These are phyloP conservation scores for Dasyornis broadbenti DNA, from an alignment of 2,113 vertebrate genomes.

Conservation along the genomic window DNA sequence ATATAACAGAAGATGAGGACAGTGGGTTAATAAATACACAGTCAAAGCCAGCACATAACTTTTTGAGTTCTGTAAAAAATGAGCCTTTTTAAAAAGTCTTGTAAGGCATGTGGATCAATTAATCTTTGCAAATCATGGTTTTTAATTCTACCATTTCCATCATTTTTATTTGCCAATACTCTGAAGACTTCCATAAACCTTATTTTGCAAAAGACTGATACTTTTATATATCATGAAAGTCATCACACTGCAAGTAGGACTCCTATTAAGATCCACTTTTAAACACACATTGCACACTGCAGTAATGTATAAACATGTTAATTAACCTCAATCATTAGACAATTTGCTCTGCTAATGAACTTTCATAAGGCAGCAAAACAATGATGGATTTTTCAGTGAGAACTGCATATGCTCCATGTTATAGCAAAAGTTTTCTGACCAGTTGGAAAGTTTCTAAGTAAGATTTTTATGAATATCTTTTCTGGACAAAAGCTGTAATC, in stretches of 20 bases:
- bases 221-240: background rate
- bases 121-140: background rate
- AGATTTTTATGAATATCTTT: background rate
- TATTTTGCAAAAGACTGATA: background rate
- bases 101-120: background rate
- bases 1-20: background rate
- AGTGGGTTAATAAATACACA: background rate
- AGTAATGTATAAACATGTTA: background rate
- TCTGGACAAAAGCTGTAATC: background rate
- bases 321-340: background rate
- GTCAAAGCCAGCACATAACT: background rate
- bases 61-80: background rate
- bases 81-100: background rate
- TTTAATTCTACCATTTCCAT: background rate
- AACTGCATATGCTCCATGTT: background rate
- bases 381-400: background rate
- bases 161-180: background rate
- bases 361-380: background rate
- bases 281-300: background rate
- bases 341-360: background rate
- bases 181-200: background rate
- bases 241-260: background rate
- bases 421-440: background rate
- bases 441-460: background rate
- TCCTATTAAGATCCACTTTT: background rate